A percentile compares a stretch with the other conserved stretches of the same genome.
phyloP scores from a whole-genome alignment of 2,797 vertebrate genomes.

The Ispidina picta region DNA sequence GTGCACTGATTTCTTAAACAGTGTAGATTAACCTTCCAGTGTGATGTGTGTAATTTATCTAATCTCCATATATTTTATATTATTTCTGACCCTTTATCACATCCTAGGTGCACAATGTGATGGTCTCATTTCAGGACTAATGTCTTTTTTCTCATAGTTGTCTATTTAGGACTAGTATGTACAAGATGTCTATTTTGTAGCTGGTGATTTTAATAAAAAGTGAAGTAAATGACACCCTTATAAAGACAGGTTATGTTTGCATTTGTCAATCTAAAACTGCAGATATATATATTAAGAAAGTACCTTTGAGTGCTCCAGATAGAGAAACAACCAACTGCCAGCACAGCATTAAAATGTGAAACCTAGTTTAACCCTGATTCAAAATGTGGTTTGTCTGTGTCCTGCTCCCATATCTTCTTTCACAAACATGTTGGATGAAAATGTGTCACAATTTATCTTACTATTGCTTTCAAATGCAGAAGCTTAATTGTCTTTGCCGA shows the following conservation, averaged over 20 bases:
- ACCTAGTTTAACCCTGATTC: not conserved
- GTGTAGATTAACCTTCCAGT: conserved; percentile 10
- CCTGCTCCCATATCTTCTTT: not conserved
- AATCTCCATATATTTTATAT: not conserved
- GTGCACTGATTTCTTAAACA: conserved; percentile 21
- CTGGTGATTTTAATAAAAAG: conserved; percentile 57
- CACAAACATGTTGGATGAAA: conserved; percentile 4
- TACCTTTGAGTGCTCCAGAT: not conserved
- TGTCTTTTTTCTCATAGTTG: conserved; percentile 18
- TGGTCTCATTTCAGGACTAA: not conserved
- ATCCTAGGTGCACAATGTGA: not conserved
- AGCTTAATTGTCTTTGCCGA: not conserved
- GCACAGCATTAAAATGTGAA: not conserved
- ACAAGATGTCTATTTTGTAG: conserved; percentile 41
- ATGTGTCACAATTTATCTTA: not conserved
- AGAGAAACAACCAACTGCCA: not conserved
- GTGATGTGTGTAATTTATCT: not conserved
- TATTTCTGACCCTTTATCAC: not conserved
- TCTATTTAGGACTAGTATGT: not conserved
- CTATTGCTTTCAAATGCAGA: not conserved
- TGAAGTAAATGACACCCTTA: not conserved
- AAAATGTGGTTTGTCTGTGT: not conserved
- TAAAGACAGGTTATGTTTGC: not conserved
- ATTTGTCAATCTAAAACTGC: not conserved
- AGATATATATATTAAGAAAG: not conserved